These are phyloP conservation scores for Pterostichus niger DNA, from an alignment of 2,888 invertebrate species.

Conservation along the genomic window DNA sequence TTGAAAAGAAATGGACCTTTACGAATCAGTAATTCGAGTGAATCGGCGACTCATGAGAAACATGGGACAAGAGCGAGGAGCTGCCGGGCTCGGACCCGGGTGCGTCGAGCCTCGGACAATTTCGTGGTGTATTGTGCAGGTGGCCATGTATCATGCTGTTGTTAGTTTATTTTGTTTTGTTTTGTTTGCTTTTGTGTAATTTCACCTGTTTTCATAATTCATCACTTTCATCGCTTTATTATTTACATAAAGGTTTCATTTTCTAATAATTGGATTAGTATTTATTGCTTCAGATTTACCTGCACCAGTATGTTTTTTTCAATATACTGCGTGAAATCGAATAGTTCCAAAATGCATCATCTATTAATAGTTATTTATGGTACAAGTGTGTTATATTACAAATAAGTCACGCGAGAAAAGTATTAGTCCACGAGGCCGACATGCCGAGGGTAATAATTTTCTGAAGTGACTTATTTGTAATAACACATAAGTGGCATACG, in stretches of 20 bases:
- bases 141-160: slow-evolving; percentile 42
- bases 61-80: neutral
- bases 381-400: too few relatives aligned
- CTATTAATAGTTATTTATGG: too few relatives aligned
- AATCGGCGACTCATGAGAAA: slow-evolving; percentile 32
- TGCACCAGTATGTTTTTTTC: neutral
- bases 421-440: too few relatives aligned
- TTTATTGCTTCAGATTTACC: slow-evolving; percentile 11
- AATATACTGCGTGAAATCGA: too few relatives aligned
- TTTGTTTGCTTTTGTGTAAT: slow-evolving; percentile 32
- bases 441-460: too few relatives aligned
- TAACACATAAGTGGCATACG: too few relatives aligned
- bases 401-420: too few relatives aligned
- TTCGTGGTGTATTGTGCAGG: slow-evolving; percentile 49
- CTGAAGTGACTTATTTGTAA: too few relatives aligned
- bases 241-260: slow-evolving; percentile 14
- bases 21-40: slow-evolving; percentile 62
- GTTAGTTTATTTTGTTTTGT: slow-evolving; percentile 35
- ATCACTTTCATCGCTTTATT: slow-evolving; percentile 25
- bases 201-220: slow-evolving; percentile 42
- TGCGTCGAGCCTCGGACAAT: neutral
- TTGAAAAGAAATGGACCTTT: slow-evolving; percentile 58
- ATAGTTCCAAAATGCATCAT: too few relatives aligned
- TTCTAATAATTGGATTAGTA: slow-evolving; percentile 15
- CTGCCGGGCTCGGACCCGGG: slow-evolving; percentile 1